These are phyloP conservation scores for Gnathonemus echidnorhynchus DNA, from an alignment of 2,113 vertebrate genomes.

Conservation along the genomic window DNA sequence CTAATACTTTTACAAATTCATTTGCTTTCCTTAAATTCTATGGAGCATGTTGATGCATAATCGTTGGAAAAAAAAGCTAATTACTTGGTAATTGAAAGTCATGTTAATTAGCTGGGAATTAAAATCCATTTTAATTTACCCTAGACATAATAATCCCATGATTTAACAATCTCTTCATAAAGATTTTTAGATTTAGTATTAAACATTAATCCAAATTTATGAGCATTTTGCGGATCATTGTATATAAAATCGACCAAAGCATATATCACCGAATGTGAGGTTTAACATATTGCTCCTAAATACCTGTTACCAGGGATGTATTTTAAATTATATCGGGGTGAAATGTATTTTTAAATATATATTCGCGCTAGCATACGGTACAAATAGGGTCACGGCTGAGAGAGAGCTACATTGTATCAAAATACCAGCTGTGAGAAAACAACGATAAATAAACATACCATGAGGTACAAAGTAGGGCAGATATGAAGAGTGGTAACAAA, in stretches of 20 bases:
- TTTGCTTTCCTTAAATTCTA: neutral
- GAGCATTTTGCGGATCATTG: neutral
- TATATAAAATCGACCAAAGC: neutral
- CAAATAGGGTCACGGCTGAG: neutral
- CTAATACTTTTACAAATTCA: neutral
- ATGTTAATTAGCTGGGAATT: neutral
- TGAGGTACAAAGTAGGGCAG: neutral
- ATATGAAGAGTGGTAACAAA: neutral
- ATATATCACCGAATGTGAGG: neutral
- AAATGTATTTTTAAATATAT: neutral
- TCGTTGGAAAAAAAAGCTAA: neutral
- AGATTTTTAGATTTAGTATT: neutral
- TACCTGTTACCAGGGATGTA: neutral
- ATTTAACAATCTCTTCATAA: neutral
- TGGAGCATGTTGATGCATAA: constrained; percentile 1
- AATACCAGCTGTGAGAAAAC: neutral
- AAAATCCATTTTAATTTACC: neutral
- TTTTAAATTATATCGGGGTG: neutral
- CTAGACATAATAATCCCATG: neutral
- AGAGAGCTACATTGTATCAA: neutral
- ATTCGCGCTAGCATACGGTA: neutral
- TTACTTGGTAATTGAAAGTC: neutral
- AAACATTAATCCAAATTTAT: neutral
- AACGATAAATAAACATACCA: neutral
- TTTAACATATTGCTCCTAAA: neutral